Evolutionary conservation across 2,797 vertebrate genomes (phyloP).

Genomic region (Okamejei kenojei): DNA sequence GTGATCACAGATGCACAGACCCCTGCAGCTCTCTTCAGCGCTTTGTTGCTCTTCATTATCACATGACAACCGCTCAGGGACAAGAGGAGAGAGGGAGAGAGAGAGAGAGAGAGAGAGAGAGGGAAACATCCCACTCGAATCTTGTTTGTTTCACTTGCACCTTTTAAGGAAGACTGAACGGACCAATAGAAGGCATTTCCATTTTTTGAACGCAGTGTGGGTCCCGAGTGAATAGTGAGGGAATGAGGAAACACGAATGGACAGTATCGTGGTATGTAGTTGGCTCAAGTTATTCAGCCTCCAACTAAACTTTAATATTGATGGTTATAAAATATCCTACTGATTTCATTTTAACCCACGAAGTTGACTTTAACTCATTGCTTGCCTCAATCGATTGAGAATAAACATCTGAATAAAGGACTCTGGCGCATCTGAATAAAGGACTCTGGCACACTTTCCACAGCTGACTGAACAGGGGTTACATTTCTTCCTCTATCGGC

Average conservation of each 20-base stretch:
- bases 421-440: too few relatives aligned
- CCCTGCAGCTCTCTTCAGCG: slow-evolving; percentile 64
- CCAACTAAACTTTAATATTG: background rate
- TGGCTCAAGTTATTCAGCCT: slow-evolving; percentile 36
- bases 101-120: slow-evolving; percentile 20
- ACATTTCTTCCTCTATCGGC: background rate
- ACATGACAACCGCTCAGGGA: slow-evolving; percentile 72
- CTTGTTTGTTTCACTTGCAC: slow-evolving; percentile 48
- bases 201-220: slow-evolving; percentile 41
- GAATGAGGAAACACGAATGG: background rate
- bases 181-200: slow-evolving; percentile 44
- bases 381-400: background rate
- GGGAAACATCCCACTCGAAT: slow-evolving; percentile 39
- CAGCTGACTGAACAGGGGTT: too few relatives aligned
- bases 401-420: background rate
- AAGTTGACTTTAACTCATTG: background rate
- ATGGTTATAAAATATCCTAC: background rate
- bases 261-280: slow-evolving; percentile 39
- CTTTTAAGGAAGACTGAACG: slow-evolving; percentile 43
- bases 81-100: slow-evolving; percentile 38
- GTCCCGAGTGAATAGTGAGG: slow-evolving; percentile 36
- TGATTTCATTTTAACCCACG: background rate
- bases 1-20: slow-evolving; percentile 62
- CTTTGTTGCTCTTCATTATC: slow-evolving; percentile 61
- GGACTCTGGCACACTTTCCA: background rate